These are phyloP conservation scores for Allophyes oxyacanthae DNA, from an alignment of 2,888 invertebrate genomes.

Conservation along the genomic window DNA sequence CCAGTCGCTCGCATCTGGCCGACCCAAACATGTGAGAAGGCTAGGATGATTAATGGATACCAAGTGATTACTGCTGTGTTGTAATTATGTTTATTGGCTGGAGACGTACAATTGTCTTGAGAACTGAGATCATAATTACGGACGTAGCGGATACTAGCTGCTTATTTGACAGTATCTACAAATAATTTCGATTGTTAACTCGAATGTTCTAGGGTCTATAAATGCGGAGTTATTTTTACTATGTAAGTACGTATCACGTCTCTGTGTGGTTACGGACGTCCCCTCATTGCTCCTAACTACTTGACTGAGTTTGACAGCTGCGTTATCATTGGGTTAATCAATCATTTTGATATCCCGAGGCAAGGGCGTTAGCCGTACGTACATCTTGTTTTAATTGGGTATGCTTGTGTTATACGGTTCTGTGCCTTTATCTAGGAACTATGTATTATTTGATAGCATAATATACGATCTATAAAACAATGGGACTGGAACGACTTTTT, in stretches of 20 bases:
- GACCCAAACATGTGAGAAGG: background rate
- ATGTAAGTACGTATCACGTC: background rate
- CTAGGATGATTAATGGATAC: background rate
- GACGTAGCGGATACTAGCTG: background rate
- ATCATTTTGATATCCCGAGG: conserved; percentile 28
- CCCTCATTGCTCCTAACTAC: conserved; percentile 31
- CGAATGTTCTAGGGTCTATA: conserved; percentile 6
- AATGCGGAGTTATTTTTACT: conserved; percentile 9
- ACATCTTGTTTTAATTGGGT: no score
- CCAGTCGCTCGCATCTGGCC: background rate
- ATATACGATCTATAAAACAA: no score
- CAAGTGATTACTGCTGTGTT: background rate
- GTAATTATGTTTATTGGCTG: conserved; percentile 1
- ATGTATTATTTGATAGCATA: no score
- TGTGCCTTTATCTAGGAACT: background rate
- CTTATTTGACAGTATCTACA: background rate
- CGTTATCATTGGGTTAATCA: conserved; percentile 32
- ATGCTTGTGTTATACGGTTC: no score
- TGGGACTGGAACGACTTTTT: no score
- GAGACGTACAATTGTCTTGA: conserved; percentile 5
- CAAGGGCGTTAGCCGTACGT: conserved; percentile 20
- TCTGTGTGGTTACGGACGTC: conserved; percentile 26
- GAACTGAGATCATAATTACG: conserved; percentile 13
- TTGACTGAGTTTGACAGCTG: conserved; percentile 40
- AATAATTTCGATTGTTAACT: conserved; percentile 28